These are phyloP conservation scores for Pachydiplax longipennis DNA, from an alignment of 2,888 invertebrate species.

Conservation along the genomic window DNA sequence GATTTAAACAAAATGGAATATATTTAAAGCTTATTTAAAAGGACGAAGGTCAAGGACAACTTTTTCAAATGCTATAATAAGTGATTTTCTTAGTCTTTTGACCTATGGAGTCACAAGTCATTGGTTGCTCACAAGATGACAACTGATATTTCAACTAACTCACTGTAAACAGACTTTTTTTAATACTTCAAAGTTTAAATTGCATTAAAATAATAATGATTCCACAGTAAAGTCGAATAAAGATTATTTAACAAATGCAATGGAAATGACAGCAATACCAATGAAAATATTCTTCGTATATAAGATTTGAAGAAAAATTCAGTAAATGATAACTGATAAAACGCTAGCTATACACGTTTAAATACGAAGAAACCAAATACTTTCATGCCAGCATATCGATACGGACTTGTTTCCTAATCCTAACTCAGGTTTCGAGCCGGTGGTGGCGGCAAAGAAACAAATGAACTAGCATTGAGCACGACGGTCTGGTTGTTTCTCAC, in stretches of 20 bases:
- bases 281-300: not conserved
- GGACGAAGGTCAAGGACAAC: constrained; percentile 37
- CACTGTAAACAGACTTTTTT: not conserved
- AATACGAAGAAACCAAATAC: constrained; percentile 17
- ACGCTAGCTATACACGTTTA: constrained; percentile 8
- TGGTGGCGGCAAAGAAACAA: constrained; percentile 26
- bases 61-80: not conserved
- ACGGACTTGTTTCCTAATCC: constrained; percentile 20
- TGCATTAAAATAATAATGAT: too few species aligned
- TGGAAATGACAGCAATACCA: not conserved
- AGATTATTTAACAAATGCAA: not conserved
- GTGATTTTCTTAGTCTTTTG: not conserved
- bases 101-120: not conserved
- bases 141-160: not conserved
- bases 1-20: too few species aligned
- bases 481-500: not conserved
- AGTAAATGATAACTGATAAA: not conserved
- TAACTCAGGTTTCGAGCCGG: constrained; percentile 1
- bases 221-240: not conserved
- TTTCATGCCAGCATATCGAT: constrained; percentile 22
- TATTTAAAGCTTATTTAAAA: not conserved
- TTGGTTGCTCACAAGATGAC: not conserved
- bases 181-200: not conserved
- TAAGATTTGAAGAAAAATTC: not conserved
- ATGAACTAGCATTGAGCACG: not conserved